These are phyloP conservation scores for Rhopilema esculentum DNA, from an alignment of 30 jellyfish, hydroid and myxozoan genomes.

Conservation along the genomic window DNA sequence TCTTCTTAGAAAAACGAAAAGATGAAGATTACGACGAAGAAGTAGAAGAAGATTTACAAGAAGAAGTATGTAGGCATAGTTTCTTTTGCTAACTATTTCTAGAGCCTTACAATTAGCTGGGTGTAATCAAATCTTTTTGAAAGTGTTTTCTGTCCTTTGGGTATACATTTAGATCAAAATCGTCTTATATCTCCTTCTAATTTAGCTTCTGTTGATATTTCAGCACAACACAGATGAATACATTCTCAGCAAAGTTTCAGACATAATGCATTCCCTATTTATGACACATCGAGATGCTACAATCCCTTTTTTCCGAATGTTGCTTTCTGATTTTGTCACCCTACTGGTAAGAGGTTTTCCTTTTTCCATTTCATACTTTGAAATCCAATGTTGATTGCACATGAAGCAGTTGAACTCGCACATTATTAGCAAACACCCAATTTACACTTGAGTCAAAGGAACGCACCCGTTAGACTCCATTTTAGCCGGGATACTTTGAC, in stretches of 20 bases:
- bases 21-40: constrained; percentile 96
- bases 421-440: too few species aligned
- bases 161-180: too few species aligned
- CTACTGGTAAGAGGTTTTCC: constrained; percentile 67
- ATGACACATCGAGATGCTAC: constrained; percentile 89
- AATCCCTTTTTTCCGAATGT: constrained; percentile 89
- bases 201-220: constrained; percentile 15
- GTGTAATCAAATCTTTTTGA: too few species aligned
- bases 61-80: constrained; percentile 41
- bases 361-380: too few species aligned
- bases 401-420: too few species aligned
- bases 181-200: not conserved
- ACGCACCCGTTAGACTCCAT: too few species aligned
- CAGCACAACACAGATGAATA: constrained; percentile 98
- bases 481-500: too few species aligned
- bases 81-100: too few species aligned
- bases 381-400: too few species aligned
- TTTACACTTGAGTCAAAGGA: too few species aligned
- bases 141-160: too few species aligned
- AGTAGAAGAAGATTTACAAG: constrained; percentile 88
- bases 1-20: constrained; percentile 74
- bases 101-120: too few species aligned
- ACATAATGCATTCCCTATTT: constrained; percentile 93
- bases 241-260: constrained; percentile 92
- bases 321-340: constrained; percentile 83